Evolutionary conservation across 2,113 vertebrate species (phyloP).

Genomic region (Rhinoderma darwinii): DNA sequence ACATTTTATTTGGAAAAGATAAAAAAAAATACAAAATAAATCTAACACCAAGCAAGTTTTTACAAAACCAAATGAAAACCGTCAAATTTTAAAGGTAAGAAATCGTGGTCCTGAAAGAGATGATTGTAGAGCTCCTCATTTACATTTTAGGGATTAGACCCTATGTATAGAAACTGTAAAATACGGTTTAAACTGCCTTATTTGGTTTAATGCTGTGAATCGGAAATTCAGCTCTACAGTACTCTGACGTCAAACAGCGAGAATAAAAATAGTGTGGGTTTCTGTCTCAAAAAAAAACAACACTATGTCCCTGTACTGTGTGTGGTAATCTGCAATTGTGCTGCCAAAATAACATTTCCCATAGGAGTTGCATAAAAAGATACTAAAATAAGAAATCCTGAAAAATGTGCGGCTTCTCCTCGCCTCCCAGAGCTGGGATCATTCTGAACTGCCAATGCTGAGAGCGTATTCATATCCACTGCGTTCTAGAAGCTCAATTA

Average conservation of each 20-base stretch:
- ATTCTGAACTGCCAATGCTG: constrained; percentile 28
- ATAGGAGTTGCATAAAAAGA: constrained; percentile 53
- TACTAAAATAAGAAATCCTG: constrained; percentile 51
- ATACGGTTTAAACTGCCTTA: constrained; percentile 36
- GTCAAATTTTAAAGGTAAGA: neutral
- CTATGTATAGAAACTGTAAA: constrained; percentile 15
- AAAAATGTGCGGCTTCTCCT: constrained; percentile 38
- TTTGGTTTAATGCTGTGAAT: constrained; percentile 51
- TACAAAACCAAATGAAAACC: neutral
- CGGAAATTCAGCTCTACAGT: constrained; percentile 36
- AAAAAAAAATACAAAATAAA: too few species aligned
- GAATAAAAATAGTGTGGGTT: constrained; percentile 55
- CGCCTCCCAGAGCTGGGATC: constrained; percentile 68
- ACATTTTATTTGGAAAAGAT: too few species aligned
- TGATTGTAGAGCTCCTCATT: neutral
- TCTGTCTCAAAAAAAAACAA: constrained; percentile 47
- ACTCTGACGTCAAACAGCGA: constrained; percentile 51
- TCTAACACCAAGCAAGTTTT: neutral
- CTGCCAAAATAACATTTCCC: constrained; percentile 56
- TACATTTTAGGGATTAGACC: constrained; percentile 15
- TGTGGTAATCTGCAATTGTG: constrained; percentile 55
- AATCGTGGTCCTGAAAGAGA: neutral
- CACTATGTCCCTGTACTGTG: constrained; percentile 53
- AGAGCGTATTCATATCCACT: neutral
- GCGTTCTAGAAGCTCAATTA: neutral